Conservation (phyloP, 2,113 vertebrate species). For the Phasianus colchicus region DNA sequence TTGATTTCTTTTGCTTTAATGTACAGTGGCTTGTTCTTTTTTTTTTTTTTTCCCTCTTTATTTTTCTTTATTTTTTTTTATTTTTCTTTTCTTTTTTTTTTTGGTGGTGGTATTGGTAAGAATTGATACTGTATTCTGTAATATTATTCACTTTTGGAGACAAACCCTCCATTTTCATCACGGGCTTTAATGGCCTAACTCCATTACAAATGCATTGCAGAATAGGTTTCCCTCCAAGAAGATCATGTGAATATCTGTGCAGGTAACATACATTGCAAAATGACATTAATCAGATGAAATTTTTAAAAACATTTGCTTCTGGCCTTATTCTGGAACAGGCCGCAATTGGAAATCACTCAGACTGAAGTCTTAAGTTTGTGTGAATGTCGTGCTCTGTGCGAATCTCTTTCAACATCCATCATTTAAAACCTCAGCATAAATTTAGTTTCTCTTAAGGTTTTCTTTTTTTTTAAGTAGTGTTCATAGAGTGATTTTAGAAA, state of each 20-base stretch:
- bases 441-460: conserved; percentile 13
- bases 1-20: not conserved
- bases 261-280: conserved; percentile 60
- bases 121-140: not conserved
- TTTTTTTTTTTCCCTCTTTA: too few relatives aligned
- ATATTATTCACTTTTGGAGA: not conserved
- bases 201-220: not conserved
- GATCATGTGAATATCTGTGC: conserved; percentile 13
- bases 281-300: conserved; percentile 69
- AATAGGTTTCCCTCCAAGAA: conserved; percentile 43
- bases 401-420: not conserved
- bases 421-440: not conserved
- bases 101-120: not conserved
- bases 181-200: not conserved
- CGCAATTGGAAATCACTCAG: conserved; percentile 54
- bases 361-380: conserved; percentile 10
- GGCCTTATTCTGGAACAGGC: conserved; percentile 64
- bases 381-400: not conserved
- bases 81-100: not conserved
- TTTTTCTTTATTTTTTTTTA: not conserved
- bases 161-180: not conserved
- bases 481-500: not conserved
- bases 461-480: not conserved
- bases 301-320: conserved; percentile 61
- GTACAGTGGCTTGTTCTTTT: rapidly evolving